Base-by-base conservation (phyloP, 2,113 vertebrate genomes). In the Lepus timidus region DNA sequence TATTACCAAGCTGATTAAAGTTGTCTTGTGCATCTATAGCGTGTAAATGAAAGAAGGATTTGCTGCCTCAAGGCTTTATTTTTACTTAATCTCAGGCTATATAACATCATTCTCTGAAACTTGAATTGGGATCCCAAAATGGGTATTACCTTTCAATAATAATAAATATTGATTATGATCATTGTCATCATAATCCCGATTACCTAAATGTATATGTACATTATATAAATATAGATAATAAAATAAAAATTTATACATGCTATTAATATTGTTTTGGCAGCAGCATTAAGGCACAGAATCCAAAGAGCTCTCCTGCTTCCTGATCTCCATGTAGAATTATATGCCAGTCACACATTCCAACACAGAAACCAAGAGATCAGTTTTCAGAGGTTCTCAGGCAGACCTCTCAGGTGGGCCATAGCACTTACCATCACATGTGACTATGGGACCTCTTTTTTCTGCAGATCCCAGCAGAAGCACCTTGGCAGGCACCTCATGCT, bases 381-480 rank as follows among this genome's bases (percentile, higher is more conserved):
- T 82, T 93, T 94, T 79, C 23, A 78, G 55, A 95, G 65, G 51
- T 90, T 95, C 39, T 78, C 65, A 61, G 73, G 29, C 82, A 36
- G 31, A 4, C 44, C 16, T 84, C 20, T 90, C 65, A 58, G 44
- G 52, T 6, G n/a, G 49, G 52, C 70, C 19, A 33, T 65, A 39
- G 3, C 12, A 92, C 22, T 95, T 92, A 68, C n/a, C 55, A 87
- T 94, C 12, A 82, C 11, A 78, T 52, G 39, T 95, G 58, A 94
- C 20, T 49, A 27, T 39, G 51, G 12, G 19, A 75, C 93, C 68
- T 33, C 33, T 44, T 98, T 93, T 96, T 2, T 94, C 93, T 97
- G 70, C 97, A 99, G 99, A 99, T 99, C 95, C 98, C 98, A 94
- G 74, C 55, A 85, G 98, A 99, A 81, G 98, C 98, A 39, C 99